A percentile compares a stretch with the other conserved stretches of the same genome.
phyloP scores from a whole-genome alignment of 2,888 invertebrate species.

The Pristionchus japonicus region DNA sequence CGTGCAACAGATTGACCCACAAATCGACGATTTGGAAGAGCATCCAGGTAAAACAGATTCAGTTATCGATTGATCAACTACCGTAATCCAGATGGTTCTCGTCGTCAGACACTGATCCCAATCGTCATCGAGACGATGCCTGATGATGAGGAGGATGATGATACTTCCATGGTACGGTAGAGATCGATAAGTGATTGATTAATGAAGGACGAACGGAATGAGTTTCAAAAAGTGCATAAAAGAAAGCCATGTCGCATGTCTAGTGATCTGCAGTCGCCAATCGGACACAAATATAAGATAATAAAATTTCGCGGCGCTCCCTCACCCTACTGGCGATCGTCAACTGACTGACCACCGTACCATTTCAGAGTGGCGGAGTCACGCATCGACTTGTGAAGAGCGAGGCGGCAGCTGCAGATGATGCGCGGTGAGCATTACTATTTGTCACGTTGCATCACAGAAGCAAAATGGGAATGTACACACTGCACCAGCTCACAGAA shows the following conservation, averaged over 20 bases:
- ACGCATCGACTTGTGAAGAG: slow-evolving; percentile 7
- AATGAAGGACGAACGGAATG: not conserved
- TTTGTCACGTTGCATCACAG: not conserved
- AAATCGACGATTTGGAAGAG: not conserved
- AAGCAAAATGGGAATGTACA: not conserved
- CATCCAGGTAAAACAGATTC: not conserved
- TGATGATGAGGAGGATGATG: not conserved
- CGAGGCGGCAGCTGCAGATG: not conserved
- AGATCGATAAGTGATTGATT: not conserved
- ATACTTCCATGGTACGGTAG: not conserved
- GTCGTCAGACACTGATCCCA: not conserved
- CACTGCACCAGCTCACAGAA: not conserved
- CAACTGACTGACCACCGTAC: not conserved
- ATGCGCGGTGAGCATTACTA: slow-evolving; percentile 15
- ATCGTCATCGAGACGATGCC: slow-evolving; percentile 15
- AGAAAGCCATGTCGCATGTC: no score
- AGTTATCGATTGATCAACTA: not conserved
- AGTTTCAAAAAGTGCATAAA: no score
- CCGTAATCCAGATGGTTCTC: slow-evolving; percentile 1
- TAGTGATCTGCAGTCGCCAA: no score
- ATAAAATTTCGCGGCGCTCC: no score
- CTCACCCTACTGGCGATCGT: no score
- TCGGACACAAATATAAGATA: no score
- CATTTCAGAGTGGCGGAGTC: slow-evolving; percentile 11
- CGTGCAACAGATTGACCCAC: not conserved